phyloP scores from a whole-genome alignment of 2,888 invertebrate species.

The Zelleria hepariella region DNA sequence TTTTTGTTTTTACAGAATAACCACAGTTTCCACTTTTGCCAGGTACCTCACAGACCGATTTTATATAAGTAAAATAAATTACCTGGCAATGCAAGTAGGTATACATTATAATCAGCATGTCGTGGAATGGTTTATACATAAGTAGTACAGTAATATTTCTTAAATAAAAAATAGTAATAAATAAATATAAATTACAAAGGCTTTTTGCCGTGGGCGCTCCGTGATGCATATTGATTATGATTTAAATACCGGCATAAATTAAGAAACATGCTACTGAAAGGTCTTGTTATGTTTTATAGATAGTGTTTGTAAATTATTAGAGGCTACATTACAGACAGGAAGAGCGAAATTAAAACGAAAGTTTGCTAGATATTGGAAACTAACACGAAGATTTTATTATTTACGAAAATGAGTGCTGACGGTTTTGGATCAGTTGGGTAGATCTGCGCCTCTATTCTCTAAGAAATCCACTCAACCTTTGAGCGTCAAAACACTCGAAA shows the following conservation, averaged over 20 bases:
- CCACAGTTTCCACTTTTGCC: no score
- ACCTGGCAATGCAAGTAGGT: neutral
- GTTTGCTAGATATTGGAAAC: neutral
- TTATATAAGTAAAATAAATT: neutral
- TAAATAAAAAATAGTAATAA: slow-evolving; percentile 20
- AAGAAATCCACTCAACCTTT: no score
- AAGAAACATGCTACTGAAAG: neutral
- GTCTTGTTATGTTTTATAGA: no score
- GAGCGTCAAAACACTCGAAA: no score
- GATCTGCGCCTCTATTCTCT: no score
- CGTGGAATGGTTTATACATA: slow-evolving; percentile 27
- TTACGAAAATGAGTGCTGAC: neutral
- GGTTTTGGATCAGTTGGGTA: neutral
- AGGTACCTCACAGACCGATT: no score
- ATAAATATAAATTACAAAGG: slow-evolving; percentile 10
- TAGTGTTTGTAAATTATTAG: neutral
- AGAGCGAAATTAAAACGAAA: neutral
- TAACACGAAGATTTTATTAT: neutral
- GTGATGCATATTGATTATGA: slow-evolving; percentile 13
- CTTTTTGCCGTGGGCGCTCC: slow-evolving; percentile 10
- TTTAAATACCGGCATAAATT: neutral
- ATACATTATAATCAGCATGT: slow-evolving; percentile 25
- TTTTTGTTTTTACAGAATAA: no score
- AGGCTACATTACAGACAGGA: neutral
- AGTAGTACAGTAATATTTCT: slow-evolving; percentile 2